phyloP scores from a whole-genome alignment of 2,888 invertebrate species.

The Gonocerus acuteangulatus region DNA sequence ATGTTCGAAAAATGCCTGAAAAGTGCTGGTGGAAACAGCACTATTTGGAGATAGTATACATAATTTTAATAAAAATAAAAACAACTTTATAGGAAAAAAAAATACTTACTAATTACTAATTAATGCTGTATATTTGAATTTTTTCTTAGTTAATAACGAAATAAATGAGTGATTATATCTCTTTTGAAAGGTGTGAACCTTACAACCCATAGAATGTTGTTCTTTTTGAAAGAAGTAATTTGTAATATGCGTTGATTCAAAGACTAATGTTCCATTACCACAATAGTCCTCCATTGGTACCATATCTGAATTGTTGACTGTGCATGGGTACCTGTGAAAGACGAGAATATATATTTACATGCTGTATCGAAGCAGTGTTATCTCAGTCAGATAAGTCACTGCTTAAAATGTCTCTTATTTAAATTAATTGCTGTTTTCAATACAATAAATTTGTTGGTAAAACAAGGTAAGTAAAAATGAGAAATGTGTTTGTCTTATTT shows the following conservation, averaged over 20 bases:
- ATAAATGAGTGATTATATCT: constrained; percentile 3
- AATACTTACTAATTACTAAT: constrained; percentile 12
- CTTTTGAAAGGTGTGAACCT: background rate
- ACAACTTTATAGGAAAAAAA: no score
- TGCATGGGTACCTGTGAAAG: background rate
- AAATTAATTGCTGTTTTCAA: no score
- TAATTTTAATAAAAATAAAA: no score
- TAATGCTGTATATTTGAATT: constrained; percentile 1
- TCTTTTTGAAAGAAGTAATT: background rate
- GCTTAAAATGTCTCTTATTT: no score
- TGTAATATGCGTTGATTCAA: constrained; percentile 8
- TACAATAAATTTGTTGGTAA: no score
- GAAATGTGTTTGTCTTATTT: no score
- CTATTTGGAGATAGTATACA: no score
- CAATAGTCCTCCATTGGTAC: constrained; percentile 14
- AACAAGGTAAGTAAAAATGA: no score
- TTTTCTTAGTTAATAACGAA: constrained; percentile 1
- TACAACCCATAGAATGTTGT: background rate
- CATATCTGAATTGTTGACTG: background rate
- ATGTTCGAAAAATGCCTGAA: no score
- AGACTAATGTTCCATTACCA: background rate
- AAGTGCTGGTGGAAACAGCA: no score
- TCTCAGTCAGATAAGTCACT: no score
- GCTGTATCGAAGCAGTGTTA: no score
- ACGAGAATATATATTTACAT: background rate